A percentile compares a stretch with the other conserved stretches of the same genome.
Evolutionary conservation across 2,797 vertebrate genomes (phyloP).

Genomic region (Luscinia luscinia): DNA sequence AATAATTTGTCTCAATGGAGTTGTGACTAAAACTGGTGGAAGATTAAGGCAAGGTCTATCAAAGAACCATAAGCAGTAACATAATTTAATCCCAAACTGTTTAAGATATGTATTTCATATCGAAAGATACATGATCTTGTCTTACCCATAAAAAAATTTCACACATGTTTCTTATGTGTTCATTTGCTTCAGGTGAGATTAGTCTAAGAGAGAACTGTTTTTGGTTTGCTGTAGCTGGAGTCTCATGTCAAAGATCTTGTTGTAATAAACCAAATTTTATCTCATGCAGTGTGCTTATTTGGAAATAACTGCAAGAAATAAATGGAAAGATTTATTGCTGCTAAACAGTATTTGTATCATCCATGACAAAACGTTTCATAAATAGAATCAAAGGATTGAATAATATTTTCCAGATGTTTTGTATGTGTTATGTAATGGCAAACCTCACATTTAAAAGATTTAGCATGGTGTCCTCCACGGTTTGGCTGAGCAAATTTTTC

Average conservation of each 20-base stretch:
- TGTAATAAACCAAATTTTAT: not conserved
- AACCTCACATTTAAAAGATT: not conserved
- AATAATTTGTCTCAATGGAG: not conserved
- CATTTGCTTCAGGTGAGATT: not conserved
- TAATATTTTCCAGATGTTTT: not conserved
- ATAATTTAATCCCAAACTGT: not conserved
- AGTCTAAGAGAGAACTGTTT: not conserved
- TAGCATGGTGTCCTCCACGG: not conserved
- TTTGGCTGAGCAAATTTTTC: conserved; percentile 3
- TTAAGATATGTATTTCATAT: not conserved
- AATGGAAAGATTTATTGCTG: not conserved
- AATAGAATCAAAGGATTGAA: not conserved
- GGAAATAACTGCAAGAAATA: not conserved
- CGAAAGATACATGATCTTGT: not conserved
- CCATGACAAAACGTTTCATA: not conserved
- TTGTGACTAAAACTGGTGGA: not conserved
- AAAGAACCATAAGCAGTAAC: not conserved
- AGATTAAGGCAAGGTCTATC: not conserved
- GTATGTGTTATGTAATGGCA: not conserved
- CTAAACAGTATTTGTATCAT: not conserved
- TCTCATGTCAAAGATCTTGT: not conserved
- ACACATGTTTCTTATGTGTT: not conserved
- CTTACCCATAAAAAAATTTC: not conserved
- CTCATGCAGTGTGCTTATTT: not conserved
- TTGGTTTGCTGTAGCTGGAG: not conserved